These are phyloP conservation scores for Egretta garzetta DNA, from an alignment of 2,113 vertebrate species.

Conservation along the genomic window DNA sequence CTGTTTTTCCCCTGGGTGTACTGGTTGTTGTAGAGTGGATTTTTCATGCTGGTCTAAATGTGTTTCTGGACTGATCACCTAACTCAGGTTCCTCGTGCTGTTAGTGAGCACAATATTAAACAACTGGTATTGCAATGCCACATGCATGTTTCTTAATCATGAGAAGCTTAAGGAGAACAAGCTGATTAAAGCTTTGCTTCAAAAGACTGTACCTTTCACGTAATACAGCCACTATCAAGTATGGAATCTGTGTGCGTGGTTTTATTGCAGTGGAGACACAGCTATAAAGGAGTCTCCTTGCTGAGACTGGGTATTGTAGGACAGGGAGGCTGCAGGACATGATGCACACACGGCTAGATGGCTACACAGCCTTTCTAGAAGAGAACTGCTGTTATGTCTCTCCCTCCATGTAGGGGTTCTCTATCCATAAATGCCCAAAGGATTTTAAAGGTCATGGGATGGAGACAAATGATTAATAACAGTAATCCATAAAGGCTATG, in stretches of 20 bases:
- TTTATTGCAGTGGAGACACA: background rate
- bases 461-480: background rate
- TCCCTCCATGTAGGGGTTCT: background rate
- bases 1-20: background rate
- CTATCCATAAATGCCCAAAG: background rate
- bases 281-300: background rate
- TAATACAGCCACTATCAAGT: background rate
- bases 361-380: background rate
- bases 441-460: background rate
- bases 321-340: background rate
- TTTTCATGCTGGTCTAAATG: background rate
- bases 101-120: background rate
- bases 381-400: background rate
- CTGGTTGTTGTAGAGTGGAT: rapidly evolving
- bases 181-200: background rate
- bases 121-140: background rate
- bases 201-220: background rate
- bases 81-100: background rate
- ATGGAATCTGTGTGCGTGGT: background rate
- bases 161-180: background rate
- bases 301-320: background rate
- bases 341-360: rapidly evolving
- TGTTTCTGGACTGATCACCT: background rate
- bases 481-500: background rate
- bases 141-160: background rate